Base-by-base conservation (phyloP, 2,888 invertebrate genomes). In the Drosophila meridionalis region DNA sequence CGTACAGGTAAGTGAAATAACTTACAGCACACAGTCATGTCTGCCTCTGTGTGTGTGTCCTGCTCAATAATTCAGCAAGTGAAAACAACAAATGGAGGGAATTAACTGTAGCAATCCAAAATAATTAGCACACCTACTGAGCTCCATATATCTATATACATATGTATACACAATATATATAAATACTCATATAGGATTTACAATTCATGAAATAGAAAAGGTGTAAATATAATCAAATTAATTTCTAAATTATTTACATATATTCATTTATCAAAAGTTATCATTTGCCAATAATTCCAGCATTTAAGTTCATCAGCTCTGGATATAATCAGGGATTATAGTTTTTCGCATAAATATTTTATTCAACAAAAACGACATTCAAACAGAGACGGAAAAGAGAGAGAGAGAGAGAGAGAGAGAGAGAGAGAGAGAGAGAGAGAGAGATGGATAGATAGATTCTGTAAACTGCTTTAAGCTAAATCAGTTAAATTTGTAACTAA, bases 1-100 rank as follows among this genome's bases (percentile, higher is more conserved):
- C 72, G 68, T 72, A 43, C 65, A 69, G 66, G 66, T 61, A 72
- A 65, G 58, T 47, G 56, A 53, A 60, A 55, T 32, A 53, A 47
- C 58, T 43, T 38, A 45, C 14, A 43, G 14, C 38, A 32, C 4
- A 47, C 40, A 34, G 14, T 38, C 45, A 6, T n/a, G 7, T 38
- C 48, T 2, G n/a, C 12, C 14, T 60, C 7, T 47, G 42, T 40
- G 34, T 11, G 45, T n/a, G 40, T 55, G 48, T 64, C 28, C 47
- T 66, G 42, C 43, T 82, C 45, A 86, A 86, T 82, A 73, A 73
- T 69, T 82, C 53, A 83, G 52, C 38, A 47, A 45, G 42, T 52
- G 42, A 57, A 80, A 73, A 61, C 62, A 55, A 62, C 47, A 30
- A 58, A 47, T 28, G 50, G 45, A 38, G n/a, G 12, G 12, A 38